A percentile compares a stretch with the other conserved stretches of the same genome.
Conservation (phyloP, 1,140 invertebrate species). For the Drosophila teissieri region DNA sequence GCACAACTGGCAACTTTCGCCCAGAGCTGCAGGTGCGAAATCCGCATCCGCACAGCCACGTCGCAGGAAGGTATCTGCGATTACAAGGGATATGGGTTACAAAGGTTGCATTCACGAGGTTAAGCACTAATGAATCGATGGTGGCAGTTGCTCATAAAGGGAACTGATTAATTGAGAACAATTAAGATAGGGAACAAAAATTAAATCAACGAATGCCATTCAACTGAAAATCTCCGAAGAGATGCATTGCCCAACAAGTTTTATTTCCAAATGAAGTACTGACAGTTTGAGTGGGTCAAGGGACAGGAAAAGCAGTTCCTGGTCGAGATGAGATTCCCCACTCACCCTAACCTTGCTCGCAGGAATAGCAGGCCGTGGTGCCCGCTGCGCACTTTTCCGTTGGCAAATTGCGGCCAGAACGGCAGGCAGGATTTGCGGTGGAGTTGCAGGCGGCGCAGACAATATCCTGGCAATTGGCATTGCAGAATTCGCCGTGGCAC, state of each 20-base stretch:
- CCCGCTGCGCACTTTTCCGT: constrained; percentile 46
- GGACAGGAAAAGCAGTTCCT: not conserved
- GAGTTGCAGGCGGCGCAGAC: constrained; percentile 67
- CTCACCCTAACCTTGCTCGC: constrained; percentile 70
- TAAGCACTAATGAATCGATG: too few relatives aligned
- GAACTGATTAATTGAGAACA: too few relatives aligned
- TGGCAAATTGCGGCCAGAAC: constrained; percentile 35
- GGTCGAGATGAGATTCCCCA: not conserved
- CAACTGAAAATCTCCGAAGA: not conserved
- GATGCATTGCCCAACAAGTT: not conserved
- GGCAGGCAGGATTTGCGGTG: constrained; percentile 57
- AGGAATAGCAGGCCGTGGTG: constrained; percentile 67
- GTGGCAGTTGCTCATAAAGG: too few relatives aligned
- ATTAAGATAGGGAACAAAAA: too few relatives aligned
- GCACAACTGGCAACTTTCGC: constrained; percentile 68
- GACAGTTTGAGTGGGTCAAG: not conserved
- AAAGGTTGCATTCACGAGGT: not conserved
- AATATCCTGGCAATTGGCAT: constrained; percentile 65
- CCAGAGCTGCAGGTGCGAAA: constrained; percentile 5
- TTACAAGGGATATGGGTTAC: not conserved
- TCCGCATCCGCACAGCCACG: constrained; percentile 66
- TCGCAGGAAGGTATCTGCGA: constrained; percentile 53
- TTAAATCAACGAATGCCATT: too few relatives aligned
- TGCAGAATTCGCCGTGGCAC: constrained; percentile 74
- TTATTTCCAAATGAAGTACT: not conserved